Percentiles rank a stretch among this genome's conserved stretches.
phyloP scores from a whole-genome alignment of 2,113 vertebrate genomes.

The Gymnarchus niloticus region DNA sequence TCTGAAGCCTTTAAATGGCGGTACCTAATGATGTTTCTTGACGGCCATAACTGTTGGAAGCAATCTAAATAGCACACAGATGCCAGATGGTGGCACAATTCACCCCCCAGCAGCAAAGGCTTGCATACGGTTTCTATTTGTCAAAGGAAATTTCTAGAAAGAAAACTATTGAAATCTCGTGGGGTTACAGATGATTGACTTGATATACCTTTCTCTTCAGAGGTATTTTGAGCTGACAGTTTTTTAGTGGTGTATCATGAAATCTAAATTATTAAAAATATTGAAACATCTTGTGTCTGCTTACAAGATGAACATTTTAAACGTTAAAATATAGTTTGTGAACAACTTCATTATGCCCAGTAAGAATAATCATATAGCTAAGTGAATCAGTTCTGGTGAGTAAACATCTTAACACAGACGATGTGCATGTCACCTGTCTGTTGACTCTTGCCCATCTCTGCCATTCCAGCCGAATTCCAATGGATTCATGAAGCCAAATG shows the following conservation, averaged over 20 bases:
- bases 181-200: background rate
- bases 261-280: background rate
- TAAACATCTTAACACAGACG: background rate
- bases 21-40: conserved; percentile 61
- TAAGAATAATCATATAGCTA: background rate
- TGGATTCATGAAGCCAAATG: background rate
- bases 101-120: conserved; percentile 44
- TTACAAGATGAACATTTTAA: background rate
- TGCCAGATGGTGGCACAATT: conserved; percentile 50
- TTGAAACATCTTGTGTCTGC: background rate
- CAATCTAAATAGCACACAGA: conserved; percentile 69
- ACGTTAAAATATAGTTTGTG: background rate
- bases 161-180: conserved; percentile 23
- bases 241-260: conserved; percentile 4
- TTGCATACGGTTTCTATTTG: conserved; percentile 45
- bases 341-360: background rate
- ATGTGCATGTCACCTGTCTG: background rate
- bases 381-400: background rate
- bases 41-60: conserved; percentile 60
- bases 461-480: background rate
- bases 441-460: background rate
- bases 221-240: background rate
- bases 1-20: conserved; percentile 65
- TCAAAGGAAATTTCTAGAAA: conserved; percentile 32
- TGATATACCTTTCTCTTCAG: background rate